Conservation (phyloP, 2,797 vertebrate genomes). For the Ctenopoma kingsleyae region DNA sequence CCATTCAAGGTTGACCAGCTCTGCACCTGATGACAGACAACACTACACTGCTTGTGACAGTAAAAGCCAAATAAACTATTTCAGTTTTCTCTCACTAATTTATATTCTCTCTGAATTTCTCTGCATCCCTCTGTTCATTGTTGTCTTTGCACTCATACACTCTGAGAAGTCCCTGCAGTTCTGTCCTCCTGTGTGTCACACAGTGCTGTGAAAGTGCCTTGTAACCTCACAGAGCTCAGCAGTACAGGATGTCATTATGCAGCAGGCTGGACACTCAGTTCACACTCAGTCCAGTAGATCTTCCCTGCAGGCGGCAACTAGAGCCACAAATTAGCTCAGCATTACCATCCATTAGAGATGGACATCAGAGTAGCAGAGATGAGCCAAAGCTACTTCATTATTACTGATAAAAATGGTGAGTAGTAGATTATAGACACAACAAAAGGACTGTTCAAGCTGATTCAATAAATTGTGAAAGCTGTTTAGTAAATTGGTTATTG, state of each 20-base stretch:
- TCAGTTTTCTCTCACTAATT: slow-evolving; percentile 1
- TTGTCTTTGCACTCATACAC: slow-evolving; percentile 3
- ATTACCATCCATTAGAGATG: not conserved
- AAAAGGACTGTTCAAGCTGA: not conserved
- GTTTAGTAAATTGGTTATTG: not conserved
- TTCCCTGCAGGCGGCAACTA: not conserved
- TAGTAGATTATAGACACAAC: no score
- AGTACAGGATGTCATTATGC: slow-evolving; percentile 12
- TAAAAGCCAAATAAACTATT: not conserved
- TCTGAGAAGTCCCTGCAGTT: slow-evolving; percentile 17
- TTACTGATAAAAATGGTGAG: not conserved
- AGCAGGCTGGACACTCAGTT: slow-evolving; percentile 3
- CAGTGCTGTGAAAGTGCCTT: not conserved
- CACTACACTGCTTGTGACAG: not conserved
- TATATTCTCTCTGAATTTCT: not conserved
- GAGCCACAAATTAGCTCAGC: slow-evolving; percentile 1
- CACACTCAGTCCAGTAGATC: slow-evolving; percentile 18
- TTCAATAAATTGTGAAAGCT: not conserved
- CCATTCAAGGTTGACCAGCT: no score
- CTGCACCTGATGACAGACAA: not conserved
- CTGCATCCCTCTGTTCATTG: not conserved
- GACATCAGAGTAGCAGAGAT: not conserved
- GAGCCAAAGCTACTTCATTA: not conserved
- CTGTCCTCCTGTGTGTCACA: slow-evolving; percentile 14
- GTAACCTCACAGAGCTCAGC: slow-evolving; percentile 31